A percentile compares a stretch with the other conserved stretches of the same genome.
These are phyloP conservation scores for Ypsolopha scabrella DNA, from an alignment of 2,888 invertebrate species.

Conservation along the genomic window DNA sequence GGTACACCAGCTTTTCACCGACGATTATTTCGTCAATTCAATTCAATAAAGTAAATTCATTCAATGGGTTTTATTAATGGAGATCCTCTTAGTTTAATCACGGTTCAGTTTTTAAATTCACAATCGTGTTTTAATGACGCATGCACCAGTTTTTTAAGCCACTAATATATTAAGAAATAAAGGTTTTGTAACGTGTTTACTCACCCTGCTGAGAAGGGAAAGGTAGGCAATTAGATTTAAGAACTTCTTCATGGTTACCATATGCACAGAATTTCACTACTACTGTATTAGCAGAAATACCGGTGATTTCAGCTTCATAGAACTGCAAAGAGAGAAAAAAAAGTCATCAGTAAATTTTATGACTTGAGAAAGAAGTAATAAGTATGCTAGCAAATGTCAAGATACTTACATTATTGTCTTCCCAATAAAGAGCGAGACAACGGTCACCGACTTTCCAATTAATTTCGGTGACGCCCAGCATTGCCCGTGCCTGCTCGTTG, in stretches of 20 bases:
- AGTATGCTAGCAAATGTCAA: background rate
- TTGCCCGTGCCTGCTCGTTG: slow-evolving; percentile 62
- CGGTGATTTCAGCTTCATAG: slow-evolving; percentile 86
- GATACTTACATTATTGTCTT: slow-evolving; percentile 83
- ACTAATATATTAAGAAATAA: background rate
- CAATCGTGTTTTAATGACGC: too few species aligned
- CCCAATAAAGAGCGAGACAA: slow-evolving; percentile 94
- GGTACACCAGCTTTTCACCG: too few species aligned
- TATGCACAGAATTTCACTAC: slow-evolving; percentile 90
- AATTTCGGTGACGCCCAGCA: slow-evolving; percentile 65
- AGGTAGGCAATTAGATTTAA: slow-evolving; percentile 85
- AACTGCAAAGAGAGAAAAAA: slow-evolving; percentile 63
- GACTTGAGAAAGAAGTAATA: background rate
- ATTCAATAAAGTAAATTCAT: too few species aligned
- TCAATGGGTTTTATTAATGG: too few species aligned
- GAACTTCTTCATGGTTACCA: slow-evolving; percentile 90
- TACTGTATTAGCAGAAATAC: slow-evolving; percentile 84
- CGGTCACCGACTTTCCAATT: slow-evolving; percentile 85
- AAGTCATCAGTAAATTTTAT: background rate
- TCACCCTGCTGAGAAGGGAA: slow-evolving; percentile 49
- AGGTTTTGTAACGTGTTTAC: slow-evolving; percentile 7
- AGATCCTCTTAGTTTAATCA: too few species aligned
- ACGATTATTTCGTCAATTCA: too few species aligned
- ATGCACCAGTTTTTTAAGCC: too few species aligned
- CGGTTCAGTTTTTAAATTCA: too few species aligned